A percentile compares a stretch with the other conserved stretches of the same genome.
phyloP scores from a whole-genome alignment of 2,888 invertebrate genomes.

The Drosophila conformis region DNA sequence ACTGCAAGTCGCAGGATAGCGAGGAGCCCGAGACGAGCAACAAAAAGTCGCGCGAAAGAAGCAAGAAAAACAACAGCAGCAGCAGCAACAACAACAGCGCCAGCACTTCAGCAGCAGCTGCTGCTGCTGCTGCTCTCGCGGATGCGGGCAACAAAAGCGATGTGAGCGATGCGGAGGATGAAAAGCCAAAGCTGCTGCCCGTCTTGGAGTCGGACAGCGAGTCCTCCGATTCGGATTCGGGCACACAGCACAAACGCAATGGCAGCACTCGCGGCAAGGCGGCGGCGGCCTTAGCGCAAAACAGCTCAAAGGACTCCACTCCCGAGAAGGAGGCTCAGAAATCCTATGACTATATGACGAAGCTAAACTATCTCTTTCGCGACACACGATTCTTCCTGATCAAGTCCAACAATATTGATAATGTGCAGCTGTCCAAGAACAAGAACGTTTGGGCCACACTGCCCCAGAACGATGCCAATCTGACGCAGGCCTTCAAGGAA shows the following conservation, averaged over 20 bases:
- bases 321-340: constrained; percentile 72
- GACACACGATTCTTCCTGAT: constrained; percentile 98
- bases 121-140: background rate
- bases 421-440: constrained; percentile 96
- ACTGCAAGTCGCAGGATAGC: constrained; percentile 43
- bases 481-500: constrained; percentile 97
- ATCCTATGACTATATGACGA: constrained; percentile 93
- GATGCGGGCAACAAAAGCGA: constrained; percentile 68
- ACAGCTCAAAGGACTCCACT: constrained; percentile 65
- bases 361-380: constrained; percentile 96
- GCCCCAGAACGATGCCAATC: constrained; percentile 97
- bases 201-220: constrained; percentile 80
- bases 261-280: constrained; percentile 67
- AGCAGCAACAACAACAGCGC: constrained; percentile 3
- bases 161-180: constrained; percentile 76
- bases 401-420: constrained; percentile 99
- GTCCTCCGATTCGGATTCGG: constrained; percentile 82
- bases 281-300: constrained; percentile 37
- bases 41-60: constrained; percentile 55
- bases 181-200: constrained; percentile 60
- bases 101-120: constrained; percentile 16
- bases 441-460: constrained; percentile 99
- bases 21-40: constrained; percentile 49
- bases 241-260: constrained; percentile 81
- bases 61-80: constrained; percentile 58